Conservation (phyloP, 2,113 vertebrate genomes). For the Galeopterus variegatus region DNA sequence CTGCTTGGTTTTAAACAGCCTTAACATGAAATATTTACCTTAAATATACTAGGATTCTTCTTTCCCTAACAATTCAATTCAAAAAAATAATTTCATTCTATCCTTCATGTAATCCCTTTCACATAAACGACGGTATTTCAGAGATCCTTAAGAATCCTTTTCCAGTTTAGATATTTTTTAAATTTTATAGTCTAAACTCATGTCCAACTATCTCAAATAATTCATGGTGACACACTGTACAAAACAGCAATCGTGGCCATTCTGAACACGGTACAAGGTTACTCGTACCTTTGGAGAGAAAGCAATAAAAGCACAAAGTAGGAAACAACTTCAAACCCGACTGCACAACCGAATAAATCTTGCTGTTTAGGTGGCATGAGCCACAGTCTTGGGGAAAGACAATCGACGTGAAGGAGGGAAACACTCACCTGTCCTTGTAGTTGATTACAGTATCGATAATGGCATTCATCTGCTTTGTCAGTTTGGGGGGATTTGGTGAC, state of each 20-base stretch:
- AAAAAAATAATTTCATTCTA: background rate
- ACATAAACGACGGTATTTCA: background rate
- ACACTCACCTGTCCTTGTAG: constrained; percentile 96
- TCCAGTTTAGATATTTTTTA: background rate
- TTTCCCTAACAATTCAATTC: background rate
- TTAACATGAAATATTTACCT: constrained; percentile 2
- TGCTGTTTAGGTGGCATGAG: background rate
- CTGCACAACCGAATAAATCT: rapidly evolving
- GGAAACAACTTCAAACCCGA: background rate
- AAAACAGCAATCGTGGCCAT: background rate
- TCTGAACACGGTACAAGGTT: background rate
- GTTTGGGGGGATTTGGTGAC: constrained; percentile 96
- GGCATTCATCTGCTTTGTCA: constrained; percentile 98
- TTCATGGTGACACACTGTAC: background rate
- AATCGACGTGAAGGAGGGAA: rapidly evolving
- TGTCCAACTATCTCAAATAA: background rate
- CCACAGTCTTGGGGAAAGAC: rapidly evolving
- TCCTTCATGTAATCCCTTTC: background rate
- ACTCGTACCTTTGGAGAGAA: background rate
- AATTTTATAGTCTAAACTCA: background rate
- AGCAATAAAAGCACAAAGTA: background rate
- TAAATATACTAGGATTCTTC: background rate
- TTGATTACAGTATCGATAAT: constrained; percentile 99
- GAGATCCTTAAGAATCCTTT: background rate
- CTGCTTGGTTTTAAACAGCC: background rate